phyloP scores from a whole-genome alignment of 2,113 vertebrate species.

The Grallaria varia region DNA sequence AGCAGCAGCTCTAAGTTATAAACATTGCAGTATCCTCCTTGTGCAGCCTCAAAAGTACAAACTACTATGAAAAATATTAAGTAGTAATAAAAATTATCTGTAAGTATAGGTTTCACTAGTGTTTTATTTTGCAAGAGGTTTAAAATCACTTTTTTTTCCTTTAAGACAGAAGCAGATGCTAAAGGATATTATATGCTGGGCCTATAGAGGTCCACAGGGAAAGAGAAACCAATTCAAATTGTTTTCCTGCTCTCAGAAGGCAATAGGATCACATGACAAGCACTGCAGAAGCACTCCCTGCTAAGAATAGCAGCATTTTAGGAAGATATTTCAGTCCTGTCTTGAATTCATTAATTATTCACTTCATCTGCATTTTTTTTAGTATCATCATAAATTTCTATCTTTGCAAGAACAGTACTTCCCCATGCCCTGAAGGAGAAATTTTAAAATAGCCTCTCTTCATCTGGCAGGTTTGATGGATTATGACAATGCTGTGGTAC shows the following conservation, averaged over 20 bases:
- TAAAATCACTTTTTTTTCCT: constrained; percentile 31
- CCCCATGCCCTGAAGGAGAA: constrained; percentile 34
- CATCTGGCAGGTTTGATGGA: constrained; percentile 38
- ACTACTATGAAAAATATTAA: constrained; percentile 4
- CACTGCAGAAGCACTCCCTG: constrained; percentile 44
- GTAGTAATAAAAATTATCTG: not conserved
- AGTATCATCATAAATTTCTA: constrained; percentile 52
- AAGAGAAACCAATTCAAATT: constrained; percentile 49
- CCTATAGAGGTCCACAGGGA: not conserved
- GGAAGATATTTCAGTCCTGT: constrained; percentile 58
- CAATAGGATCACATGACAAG: constrained; percentile 51
- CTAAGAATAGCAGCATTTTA: constrained; percentile 55
- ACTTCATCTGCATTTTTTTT: constrained; percentile 42
- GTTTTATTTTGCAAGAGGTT: constrained; percentile 10
- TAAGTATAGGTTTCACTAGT: not conserved
- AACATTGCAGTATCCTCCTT: not conserved
- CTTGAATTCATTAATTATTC: constrained; percentile 28
- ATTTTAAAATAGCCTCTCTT: constrained; percentile 49
- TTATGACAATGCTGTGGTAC: not conserved
- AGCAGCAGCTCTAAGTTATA: not conserved
- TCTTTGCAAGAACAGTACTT: constrained; percentile 41
- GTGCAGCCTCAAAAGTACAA: not conserved
- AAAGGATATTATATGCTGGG: not conserved
- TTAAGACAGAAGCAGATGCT: constrained; percentile 53
- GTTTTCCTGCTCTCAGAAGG: constrained; percentile 54